A percentile compares a stretch with the other conserved stretches of the same genome.
Evolutionary conservation across 2,888 invertebrate species (phyloP).

Genomic region (Machimus atricapillus): DNA sequence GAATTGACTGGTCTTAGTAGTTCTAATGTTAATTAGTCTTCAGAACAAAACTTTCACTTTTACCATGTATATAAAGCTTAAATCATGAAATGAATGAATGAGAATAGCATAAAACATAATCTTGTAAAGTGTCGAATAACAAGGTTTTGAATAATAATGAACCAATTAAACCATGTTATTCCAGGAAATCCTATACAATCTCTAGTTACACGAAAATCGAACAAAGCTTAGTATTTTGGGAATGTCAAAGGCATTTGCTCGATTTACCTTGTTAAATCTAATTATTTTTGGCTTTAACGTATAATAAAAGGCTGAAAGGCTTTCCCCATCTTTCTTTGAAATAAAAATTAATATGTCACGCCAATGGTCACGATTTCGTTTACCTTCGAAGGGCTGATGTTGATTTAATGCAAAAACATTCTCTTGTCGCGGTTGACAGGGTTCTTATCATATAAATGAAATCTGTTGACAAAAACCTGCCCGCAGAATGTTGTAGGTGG

Average conservation of each 20-base stretch:
- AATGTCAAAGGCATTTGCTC: not conserved
- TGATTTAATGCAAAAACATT: constrained; percentile 30
- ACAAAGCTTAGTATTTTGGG: no score
- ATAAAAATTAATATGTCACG: not conserved
- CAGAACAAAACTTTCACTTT: not conserved
- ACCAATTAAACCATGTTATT: not conserved
- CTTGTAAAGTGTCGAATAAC: not conserved
- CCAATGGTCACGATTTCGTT: not conserved
- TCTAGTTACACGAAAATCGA: not conserved
- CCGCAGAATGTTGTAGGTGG: not conserved
- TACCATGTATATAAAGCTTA: not conserved
- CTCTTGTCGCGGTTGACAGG: constrained; percentile 14
- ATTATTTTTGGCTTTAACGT: not conserved
- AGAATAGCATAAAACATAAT: not conserved
- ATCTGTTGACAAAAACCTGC: constrained; percentile 5
- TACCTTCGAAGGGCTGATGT: not conserved
- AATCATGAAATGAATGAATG: no score
- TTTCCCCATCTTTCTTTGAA: not conserved
- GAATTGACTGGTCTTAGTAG: no score
- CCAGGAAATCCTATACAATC: not conserved
- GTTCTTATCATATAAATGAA: constrained; percentile 2
- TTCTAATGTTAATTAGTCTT: no score
- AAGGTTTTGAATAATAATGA: not conserved
- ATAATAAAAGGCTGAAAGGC: not conserved
- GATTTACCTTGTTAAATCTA: not conserved